Percentiles rank a stretch among this genome's conserved stretches.
Conservation (phyloP, 2,797 vertebrate genomes). For the Pangasius djambal region DNA sequence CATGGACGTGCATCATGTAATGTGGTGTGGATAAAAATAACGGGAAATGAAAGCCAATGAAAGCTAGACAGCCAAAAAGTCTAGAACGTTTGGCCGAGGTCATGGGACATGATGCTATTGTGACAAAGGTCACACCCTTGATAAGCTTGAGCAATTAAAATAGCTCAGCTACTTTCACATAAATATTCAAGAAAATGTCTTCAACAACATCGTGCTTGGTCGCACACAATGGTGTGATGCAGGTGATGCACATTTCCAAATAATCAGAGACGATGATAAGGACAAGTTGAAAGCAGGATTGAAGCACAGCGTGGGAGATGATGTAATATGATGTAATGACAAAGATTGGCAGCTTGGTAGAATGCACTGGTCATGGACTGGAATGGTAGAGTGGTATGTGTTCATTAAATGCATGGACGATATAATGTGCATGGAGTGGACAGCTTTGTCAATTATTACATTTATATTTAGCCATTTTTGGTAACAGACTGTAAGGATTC, state of each 20-base stretch:
- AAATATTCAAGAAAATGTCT: neutral
- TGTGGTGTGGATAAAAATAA: slow-evolving; percentile 1
- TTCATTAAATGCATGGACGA: neutral
- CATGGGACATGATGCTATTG: neutral
- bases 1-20: neutral
- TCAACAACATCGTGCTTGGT: neutral
- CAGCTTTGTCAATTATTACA: neutral
- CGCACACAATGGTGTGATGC: neutral
- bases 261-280: neutral
- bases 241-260: neutral
- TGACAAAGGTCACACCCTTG: neutral
- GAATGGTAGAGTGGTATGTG: too few relatives aligned
- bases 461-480: neutral
- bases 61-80: neutral
- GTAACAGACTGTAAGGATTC: neutral
- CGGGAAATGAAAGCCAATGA: neutral
- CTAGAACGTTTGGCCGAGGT: neutral
- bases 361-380: neutral
- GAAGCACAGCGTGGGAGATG: neutral
- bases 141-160: neutral
- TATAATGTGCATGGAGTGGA: neutral
- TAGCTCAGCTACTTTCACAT: neutral
- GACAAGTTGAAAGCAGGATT: neutral
- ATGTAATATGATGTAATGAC: neutral
- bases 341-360: neutral